Evolutionary conservation across 2,113 vertebrate species (phyloP).

Genomic region (Vombatus ursinus): DNA sequence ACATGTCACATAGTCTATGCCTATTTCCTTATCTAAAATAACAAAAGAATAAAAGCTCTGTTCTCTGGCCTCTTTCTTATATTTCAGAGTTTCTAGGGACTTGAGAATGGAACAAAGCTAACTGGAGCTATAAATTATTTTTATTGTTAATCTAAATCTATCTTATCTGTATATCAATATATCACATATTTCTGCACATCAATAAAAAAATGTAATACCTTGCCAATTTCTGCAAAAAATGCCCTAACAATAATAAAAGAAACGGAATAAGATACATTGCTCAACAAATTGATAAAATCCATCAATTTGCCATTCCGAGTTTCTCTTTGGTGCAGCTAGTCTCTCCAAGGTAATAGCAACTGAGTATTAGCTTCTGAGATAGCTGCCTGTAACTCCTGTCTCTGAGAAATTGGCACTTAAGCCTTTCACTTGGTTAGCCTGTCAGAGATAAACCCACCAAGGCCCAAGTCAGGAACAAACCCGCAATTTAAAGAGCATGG

Average conservation of each 20-base stretch:
- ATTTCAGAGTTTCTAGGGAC: not conserved
- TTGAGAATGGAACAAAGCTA: not conserved
- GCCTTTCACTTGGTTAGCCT: not conserved
- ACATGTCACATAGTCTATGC: not conserved
- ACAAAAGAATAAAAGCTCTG: not conserved
- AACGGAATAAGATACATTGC: not conserved
- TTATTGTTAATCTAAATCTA: not conserved
- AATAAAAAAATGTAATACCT: not conserved
- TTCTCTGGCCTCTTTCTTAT: not conserved
- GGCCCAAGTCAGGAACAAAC: not conserved
- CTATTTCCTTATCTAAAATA: not conserved
- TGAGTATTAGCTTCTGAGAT: not conserved
- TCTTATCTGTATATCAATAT: not conserved
- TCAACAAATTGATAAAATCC: not conserved
- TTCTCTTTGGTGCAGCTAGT: not conserved
- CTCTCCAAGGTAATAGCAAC: not conserved
- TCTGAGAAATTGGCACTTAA: not conserved
- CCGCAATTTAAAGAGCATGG: not conserved
- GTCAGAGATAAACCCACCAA: not conserved
- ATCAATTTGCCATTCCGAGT: not conserved
- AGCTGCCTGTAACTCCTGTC: not conserved
- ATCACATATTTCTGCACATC: not conserved
- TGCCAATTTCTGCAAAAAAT: not conserved
- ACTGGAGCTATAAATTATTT: not conserved
- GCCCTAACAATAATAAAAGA: not conserved